These are phyloP conservation scores for Vandiemenella viatica DNA, from an alignment of 2,888 invertebrate species.

Conservation along the genomic window DNA sequence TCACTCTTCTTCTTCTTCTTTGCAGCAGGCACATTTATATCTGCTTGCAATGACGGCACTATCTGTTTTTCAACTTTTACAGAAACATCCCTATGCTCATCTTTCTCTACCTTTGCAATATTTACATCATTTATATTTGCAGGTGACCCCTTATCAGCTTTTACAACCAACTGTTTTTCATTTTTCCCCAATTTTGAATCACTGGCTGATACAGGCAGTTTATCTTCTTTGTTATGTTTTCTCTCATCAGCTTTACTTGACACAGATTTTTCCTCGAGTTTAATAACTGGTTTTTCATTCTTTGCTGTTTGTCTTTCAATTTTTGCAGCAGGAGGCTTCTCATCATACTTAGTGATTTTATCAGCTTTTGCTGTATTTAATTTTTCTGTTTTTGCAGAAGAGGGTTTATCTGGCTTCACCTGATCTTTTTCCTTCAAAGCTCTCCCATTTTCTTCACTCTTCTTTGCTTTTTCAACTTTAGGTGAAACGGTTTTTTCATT, in stretches of 20 bases:
- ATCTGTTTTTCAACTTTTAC: constrained; percentile 2
- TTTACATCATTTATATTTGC: background rate
- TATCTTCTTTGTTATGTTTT: background rate
- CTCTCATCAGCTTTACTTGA: background rate
- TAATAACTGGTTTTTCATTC: constrained; percentile 1
- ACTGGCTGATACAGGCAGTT: background rate
- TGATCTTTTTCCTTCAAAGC: constrained; percentile 5
- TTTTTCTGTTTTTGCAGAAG: constrained; percentile 4
- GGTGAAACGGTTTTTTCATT: background rate
- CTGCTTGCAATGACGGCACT: background rate
- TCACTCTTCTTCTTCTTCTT: constrained; percentile 37
- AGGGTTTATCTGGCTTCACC: constrained; percentile 9
- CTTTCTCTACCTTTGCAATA: background rate
- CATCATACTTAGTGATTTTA: background rate
- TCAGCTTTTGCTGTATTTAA: background rate
- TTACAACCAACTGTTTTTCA: background rate
- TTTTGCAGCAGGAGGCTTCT: constrained; percentile 5
- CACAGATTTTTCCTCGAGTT: constrained; percentile 8
- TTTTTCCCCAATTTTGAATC: background rate
- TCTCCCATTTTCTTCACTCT: background rate
- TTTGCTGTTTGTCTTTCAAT: background rate
- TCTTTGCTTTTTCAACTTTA: constrained; percentile 1
- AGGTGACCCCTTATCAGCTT: background rate
- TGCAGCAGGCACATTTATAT: background rate
- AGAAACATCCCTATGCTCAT: background rate